Base-by-base conservation (phyloP, 2,113 vertebrate species). In the Typhlomys cinereus region DNA sequence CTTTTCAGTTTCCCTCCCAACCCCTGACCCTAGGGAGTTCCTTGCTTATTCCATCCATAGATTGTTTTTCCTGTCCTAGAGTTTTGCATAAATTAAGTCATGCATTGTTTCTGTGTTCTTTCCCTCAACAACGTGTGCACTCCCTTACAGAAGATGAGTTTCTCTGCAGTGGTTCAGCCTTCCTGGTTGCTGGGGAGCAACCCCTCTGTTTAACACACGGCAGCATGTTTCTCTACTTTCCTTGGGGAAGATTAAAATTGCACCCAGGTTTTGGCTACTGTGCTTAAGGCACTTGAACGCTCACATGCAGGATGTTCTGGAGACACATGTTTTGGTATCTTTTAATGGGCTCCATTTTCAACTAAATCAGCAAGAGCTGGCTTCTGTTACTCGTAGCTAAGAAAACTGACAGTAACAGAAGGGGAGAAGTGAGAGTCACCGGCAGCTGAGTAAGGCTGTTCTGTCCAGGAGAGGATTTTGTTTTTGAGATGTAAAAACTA, bases 401-500 rank as follows among this genome's bases (percentile, higher is more conserved):
- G 91, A 78, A 50, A 74, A 50, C 61, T 74, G 70, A 87, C 18
- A 34, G 57, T 50, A 36, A 48, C 29, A 90, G 73, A 76, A 84
- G 31, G 50, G 41, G 21, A 92, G 69, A 81, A 57, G 46, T 23
- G 41, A 70, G 78, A 59, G 34, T 31, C 57, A 12, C 48, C 57
- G 54, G 67, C 61, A 66, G 39, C 73, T 88, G 31, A 52, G 39
- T 50, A 71, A n/a, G 39, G 41, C 39, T 46, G n/a, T 78, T 39
- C 36, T 21, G 39, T 89, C 71, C 89, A 86, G 76, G 85, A 87
- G 74, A 84, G 29, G 13, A 86, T 87, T 95, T 90, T 70, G 86
- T 75, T 86, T 96, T 79, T 83, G 87, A 94, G 76, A 44, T 91
- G 39, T 13, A 46, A 57, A n/a, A n/a, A n/a, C n/a, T n/a, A n/a